Percentiles rank a stretch among this genome's conserved stretches.
Evolutionary conservation across 2,888 invertebrate species (phyloP).

Genomic region (Caenorhabditis doughertyi): DNA sequence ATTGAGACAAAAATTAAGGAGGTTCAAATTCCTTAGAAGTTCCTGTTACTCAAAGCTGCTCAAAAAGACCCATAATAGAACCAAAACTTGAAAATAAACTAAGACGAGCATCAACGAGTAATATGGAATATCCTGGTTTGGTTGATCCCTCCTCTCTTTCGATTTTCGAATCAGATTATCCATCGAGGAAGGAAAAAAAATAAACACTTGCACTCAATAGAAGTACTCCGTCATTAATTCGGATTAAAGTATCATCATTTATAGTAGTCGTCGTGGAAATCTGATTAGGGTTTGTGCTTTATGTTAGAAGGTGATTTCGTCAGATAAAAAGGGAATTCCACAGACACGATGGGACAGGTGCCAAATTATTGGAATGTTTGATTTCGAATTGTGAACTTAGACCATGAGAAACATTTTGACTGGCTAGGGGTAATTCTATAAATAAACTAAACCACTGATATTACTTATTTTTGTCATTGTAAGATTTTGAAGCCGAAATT

Average conservation of each 20-base stretch:
- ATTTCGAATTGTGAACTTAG: too few relatives aligned
- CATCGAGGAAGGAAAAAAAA: slow-evolving; percentile 5
- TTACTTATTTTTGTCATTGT: too few relatives aligned
- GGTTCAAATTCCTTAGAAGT: not conserved
- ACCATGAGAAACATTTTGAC: too few relatives aligned
- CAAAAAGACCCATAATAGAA: too few relatives aligned
- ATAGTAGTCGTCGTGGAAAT: slow-evolving; percentile 1
- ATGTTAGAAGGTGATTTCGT: not conserved
- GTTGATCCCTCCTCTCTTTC: slow-evolving; percentile 14
- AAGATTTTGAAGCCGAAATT: not conserved
- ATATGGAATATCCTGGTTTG: slow-evolving; percentile 14
- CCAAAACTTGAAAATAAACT: not conserved
- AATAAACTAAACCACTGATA: too few relatives aligned
- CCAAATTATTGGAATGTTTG: not conserved
- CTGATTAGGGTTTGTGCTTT: not conserved
- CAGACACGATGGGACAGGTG: not conserved
- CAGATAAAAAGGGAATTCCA: too few relatives aligned
- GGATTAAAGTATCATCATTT: slow-evolving; percentile 27
- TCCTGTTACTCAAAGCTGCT: not conserved
- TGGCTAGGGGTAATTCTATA: too few relatives aligned
- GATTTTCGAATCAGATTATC: slow-evolving; percentile 5
- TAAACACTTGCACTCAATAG: slow-evolving; percentile 15
- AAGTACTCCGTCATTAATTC: slow-evolving; percentile 32
- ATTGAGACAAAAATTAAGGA: not conserved
- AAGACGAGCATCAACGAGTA: not conserved